phyloP scores from a whole-genome alignment of 2,797 vertebrate genomes.

The Epinephelus coioides region DNA sequence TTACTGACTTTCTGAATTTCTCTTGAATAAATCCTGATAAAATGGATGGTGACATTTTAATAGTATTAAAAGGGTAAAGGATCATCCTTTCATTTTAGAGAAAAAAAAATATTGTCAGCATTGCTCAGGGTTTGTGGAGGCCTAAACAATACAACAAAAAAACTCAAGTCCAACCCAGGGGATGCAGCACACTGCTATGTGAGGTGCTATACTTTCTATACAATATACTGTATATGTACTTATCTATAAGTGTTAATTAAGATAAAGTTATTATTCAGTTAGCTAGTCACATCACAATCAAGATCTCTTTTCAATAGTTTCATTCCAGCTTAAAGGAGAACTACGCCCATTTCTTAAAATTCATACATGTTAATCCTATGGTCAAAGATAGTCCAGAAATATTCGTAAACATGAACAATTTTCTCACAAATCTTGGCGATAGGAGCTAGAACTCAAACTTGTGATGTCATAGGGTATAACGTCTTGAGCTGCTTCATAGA shows the following conservation, averaged over 20 bases:
- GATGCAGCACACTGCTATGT: neutral
- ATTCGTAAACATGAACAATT: too few species aligned
- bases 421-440: too few species aligned
- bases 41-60: neutral
- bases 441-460: too few species aligned
- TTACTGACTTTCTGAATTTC: neutral
- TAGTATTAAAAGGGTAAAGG: neutral
- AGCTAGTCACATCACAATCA: neutral
- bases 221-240: neutral
- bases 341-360: too few species aligned
- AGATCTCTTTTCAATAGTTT: neutral
- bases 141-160: neutral
- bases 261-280: neutral
- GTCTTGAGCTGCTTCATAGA: too few species aligned
- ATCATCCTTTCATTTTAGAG: neutral
- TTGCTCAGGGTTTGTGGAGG: neutral
- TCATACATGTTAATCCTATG: too few species aligned
- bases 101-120: neutral
- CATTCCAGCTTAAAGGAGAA: too few species aligned
- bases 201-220: neutral
- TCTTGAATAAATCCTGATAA: neutral
- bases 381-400: too few species aligned
- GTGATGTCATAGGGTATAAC: too few species aligned
- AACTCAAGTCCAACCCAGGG: neutral
- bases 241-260: neutral